Evolutionary conservation across 2,797 vertebrate genomes (phyloP).

Genomic region (Hypotaenidia philippensis): DNA sequence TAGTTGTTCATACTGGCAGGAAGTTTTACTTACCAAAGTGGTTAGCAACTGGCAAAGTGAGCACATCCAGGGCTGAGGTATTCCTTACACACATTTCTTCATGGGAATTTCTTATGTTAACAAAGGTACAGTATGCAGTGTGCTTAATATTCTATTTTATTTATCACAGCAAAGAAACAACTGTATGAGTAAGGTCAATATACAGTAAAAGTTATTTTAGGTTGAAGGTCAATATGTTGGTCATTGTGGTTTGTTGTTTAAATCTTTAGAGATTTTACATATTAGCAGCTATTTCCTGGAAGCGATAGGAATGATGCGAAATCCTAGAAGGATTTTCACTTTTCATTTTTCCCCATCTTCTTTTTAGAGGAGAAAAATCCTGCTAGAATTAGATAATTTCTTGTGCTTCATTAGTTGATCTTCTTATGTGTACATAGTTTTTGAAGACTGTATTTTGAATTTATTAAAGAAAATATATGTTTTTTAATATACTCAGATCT

Average conservation of each 20-base stretch:
- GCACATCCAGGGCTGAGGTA: constrained; percentile 48
- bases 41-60: constrained; percentile 54
- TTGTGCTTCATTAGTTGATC: not conserved
- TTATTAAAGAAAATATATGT: not conserved
- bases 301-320: constrained; percentile 28
- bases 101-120: constrained; percentile 53
- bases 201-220: constrained; percentile 48
- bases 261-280: constrained; percentile 52
- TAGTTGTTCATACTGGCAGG: constrained; percentile 48
- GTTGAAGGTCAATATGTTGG: constrained; percentile 22
- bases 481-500: not conserved
- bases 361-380: not conserved
- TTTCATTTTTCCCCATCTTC: not conserved
- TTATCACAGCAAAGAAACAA: constrained; percentile 45
- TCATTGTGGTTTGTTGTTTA: constrained; percentile 60
- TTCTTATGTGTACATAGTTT: not conserved
- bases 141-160: constrained; percentile 34
- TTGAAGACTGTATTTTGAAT: not conserved
- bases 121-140: not conserved
- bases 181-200: constrained; percentile 32
- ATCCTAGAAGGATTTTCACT: constrained; percentile 40
- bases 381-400: not conserved
- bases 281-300: constrained; percentile 50
- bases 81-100: constrained; percentile 22
- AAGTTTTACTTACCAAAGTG: constrained; percentile 73